Base-by-base conservation (phyloP, 2,888 invertebrate species). In the Chalcosyrphus nemorum region DNA sequence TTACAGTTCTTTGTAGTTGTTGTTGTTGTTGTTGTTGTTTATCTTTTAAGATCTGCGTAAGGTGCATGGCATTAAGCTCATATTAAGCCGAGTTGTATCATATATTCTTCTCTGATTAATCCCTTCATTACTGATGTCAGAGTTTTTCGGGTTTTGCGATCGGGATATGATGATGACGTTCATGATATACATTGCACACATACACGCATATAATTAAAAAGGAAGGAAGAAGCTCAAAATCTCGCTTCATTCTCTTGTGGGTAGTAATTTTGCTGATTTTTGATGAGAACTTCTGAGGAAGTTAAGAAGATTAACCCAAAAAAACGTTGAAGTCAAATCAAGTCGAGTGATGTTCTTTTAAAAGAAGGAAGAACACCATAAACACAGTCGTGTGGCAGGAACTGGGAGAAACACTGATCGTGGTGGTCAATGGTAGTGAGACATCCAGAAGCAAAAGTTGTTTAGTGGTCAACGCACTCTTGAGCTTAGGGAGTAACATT, bases 221-320 rank as follows among this genome's bases (percentile, higher is more conserved):
- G 71, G 81, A 77, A 66, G 77, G 77, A 82, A 57, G 77, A 82
- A 78, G 63, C 66, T 66, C 61, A 59, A 74, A 54, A 82, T 74
- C 77, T 77, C 77, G 72, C 68, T 74, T 65, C 35, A 45, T 68
- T 32, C 57, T 63, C 19, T 50, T 24, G 29, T 47, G 66, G 74
- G 68, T 84, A 77, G 71, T 45, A 75, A 84, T 80, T 84, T 80
- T 38, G 43, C n/a, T 35, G 24, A 29, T 35, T 59, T 80, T 63
- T 61, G 78, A 68, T 63, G 78, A 45, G 68, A 75, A 75, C 80
- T 80, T 80, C 70, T 75, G 70, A 59, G 54, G 78, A 74, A 78
- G 72, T 74, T 80, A 84, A 65, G 59, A 54, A 65, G 70, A 80
- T 74, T 80, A 70, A 56, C 45, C 7, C 15, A 54, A 43, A 19